phyloP scores from a whole-genome alignment of 2,113 vertebrate species.

The Todiramphus chloris region DNA sequence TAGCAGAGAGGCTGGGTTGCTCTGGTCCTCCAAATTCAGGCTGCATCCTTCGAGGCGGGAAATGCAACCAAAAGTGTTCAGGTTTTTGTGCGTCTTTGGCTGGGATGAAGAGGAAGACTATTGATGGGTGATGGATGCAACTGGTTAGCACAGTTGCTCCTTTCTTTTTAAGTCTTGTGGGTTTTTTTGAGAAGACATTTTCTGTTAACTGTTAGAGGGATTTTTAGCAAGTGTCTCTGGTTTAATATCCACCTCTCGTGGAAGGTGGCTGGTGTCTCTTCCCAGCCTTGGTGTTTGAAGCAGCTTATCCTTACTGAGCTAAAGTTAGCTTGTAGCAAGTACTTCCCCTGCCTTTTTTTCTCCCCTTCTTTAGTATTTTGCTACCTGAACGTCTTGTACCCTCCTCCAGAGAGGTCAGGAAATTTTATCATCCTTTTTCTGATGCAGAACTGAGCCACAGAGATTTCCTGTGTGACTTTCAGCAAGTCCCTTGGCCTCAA shows the following conservation, averaged over 20 bases:
- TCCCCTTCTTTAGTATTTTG: not conserved
- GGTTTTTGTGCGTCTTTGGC: not conserved
- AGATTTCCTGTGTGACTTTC: slow-evolving; percentile 58
- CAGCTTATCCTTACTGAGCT: not conserved
- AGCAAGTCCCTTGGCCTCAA: slow-evolving; percentile 38
- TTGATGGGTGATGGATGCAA: fast-evolving
- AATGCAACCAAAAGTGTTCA: not conserved
- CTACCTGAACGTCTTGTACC: slow-evolving; percentile 6
- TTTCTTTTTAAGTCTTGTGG: not conserved
- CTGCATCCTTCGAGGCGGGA: not conserved
- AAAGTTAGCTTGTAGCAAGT: not conserved
- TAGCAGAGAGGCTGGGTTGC: not conserved
- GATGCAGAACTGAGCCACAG: slow-evolving; percentile 28
- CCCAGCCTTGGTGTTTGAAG: not conserved
- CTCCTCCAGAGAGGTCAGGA: slow-evolving; percentile 28
- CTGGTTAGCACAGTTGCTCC: not conserved
- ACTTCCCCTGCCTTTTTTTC: not conserved
- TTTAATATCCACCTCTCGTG: not conserved
- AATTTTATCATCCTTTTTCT: slow-evolving; percentile 19
- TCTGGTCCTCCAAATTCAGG: not conserved
- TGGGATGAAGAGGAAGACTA: not conserved
- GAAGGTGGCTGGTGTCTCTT: not conserved
- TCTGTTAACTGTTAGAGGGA: not conserved
- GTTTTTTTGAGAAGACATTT: not conserved
- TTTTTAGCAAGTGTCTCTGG: not conserved